Evolutionary conservation across 2,888 invertebrate species (phyloP).

Genomic region (Campaea margaritaria): DNA sequence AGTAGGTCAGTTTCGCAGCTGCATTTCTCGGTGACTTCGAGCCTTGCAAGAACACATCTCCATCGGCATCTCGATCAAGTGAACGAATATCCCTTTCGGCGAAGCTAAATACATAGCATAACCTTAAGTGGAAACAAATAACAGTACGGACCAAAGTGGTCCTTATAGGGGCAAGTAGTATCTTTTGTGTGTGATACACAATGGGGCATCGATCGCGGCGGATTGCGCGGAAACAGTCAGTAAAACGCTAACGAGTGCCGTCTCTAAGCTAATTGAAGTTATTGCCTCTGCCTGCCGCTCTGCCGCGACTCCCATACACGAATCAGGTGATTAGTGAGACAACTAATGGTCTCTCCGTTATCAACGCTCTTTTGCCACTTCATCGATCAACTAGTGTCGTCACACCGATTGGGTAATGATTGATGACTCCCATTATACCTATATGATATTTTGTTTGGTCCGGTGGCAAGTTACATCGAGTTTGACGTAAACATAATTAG

Average conservation of each 20-base stretch:
- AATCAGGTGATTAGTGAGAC: conserved; percentile 55
- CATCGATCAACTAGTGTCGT: conserved; percentile 66
- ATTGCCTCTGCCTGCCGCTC: conserved; percentile 51
- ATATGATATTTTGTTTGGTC: conserved; percentile 42
- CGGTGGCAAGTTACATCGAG: conserved; percentile 1
- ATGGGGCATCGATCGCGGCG: conserved; percentile 77
- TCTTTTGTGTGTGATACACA: conserved; percentile 79
- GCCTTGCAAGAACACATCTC: conserved; percentile 30
- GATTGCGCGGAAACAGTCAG: conserved; percentile 69
- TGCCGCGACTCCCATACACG: conserved; percentile 34
- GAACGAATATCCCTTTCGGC: conserved; percentile 39
- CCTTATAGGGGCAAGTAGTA: conserved; percentile 73
- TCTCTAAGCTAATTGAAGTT: conserved; percentile 74
- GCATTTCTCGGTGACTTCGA: conserved; percentile 1
- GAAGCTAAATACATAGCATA: conserved; percentile 44
- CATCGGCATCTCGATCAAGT: conserved; percentile 31
- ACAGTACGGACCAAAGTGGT: conserved; percentile 60
- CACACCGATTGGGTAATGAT: conserved; percentile 60
- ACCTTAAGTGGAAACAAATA: conserved; percentile 72
- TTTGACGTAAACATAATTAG: conserved; percentile 8
- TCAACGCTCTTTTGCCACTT: conserved; percentile 59
- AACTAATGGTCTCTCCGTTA: conserved; percentile 62
- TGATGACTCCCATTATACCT: conserved; percentile 53
- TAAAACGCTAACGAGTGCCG: conserved; percentile 71
- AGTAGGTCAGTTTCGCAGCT: conserved; percentile 13